Percentiles rank a stretch among this genome's conserved stretches.
These are phyloP conservation scores for Ophioninae sp. DNA, from an alignment of 2,888 invertebrate genomes.

Conservation along the genomic window DNA sequence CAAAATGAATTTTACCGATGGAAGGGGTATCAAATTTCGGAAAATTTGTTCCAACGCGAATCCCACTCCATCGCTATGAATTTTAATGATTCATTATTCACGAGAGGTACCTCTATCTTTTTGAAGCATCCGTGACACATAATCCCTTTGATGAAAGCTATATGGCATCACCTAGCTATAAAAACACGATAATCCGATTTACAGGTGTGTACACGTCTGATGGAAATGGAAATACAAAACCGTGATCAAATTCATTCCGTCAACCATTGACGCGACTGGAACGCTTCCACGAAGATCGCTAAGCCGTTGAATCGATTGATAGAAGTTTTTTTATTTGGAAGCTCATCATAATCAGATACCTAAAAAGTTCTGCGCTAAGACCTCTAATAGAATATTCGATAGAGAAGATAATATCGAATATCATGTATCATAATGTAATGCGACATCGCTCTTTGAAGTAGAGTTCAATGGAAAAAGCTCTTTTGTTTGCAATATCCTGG, in stretches of 20 bases:
- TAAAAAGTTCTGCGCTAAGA: neutral
- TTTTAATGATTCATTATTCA: constrained; percentile 7
- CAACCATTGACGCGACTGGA: neutral
- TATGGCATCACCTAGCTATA: neutral
- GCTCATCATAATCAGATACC: neutral
- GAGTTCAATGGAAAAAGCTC: neutral
- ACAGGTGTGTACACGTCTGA: neutral
- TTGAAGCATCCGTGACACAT: neutral
- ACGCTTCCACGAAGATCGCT: neutral
- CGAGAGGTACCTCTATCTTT: too few relatives aligned
- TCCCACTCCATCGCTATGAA: neutral
- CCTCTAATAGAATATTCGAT: neutral
- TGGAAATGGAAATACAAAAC: neutral
- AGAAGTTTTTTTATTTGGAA: neutral
- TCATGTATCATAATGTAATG: neutral
- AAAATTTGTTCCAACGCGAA: neutral
- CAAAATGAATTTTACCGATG: neutral
- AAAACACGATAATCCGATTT: neutral
- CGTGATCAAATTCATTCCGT: neutral
- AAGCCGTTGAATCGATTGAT: neutral
- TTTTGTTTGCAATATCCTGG: neutral
- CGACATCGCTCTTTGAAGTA: neutral
- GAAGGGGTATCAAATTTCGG: constrained; percentile 11
- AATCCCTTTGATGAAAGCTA: neutral
- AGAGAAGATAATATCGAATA: neutral